A percentile compares a stretch with the other conserved stretches of the same genome.
Evolutionary conservation across 2,113 vertebrate species (phyloP).

Genomic region (Gopherus flavomarginatus): DNA sequence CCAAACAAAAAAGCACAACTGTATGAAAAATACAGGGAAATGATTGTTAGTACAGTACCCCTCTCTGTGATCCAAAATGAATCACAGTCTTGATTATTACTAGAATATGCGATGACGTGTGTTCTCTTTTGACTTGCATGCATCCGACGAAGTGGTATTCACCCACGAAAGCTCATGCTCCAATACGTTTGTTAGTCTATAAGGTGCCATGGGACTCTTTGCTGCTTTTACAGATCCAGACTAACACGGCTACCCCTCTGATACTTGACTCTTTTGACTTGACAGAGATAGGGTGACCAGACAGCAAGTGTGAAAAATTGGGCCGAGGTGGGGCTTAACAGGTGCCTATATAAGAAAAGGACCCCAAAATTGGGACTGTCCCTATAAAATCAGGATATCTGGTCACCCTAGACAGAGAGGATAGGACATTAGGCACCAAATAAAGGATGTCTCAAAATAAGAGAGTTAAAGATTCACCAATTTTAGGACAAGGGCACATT

Average conservation of each 20-base stretch:
- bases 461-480: neutral
- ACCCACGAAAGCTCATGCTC: too few relatives aligned
- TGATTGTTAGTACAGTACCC: accelerated
- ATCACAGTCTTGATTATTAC: accelerated
- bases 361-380: too few relatives aligned
- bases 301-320: too few relatives aligned
- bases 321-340: too few relatives aligned
- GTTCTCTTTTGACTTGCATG: neutral
- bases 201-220: too few relatives aligned
- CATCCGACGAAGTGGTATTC: too few relatives aligned
- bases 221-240: too few relatives aligned
- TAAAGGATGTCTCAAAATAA: neutral
- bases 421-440: neutral
- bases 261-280: neutral
- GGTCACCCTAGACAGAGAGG: neutral
- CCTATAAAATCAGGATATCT: too few relatives aligned
- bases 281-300: neutral
- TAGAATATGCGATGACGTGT: accelerated
- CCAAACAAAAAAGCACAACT: accelerated
- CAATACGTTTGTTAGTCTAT: too few relatives aligned
- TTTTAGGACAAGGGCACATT: neutral
- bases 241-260: too few relatives aligned
- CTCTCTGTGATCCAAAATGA: accelerated
- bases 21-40: neutral
- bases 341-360: too few relatives aligned